A percentile compares a stretch with the other conserved stretches of the same genome.
Conservation (phyloP, 2,797 vertebrate species). For the Hippocampus kuda region DNA sequence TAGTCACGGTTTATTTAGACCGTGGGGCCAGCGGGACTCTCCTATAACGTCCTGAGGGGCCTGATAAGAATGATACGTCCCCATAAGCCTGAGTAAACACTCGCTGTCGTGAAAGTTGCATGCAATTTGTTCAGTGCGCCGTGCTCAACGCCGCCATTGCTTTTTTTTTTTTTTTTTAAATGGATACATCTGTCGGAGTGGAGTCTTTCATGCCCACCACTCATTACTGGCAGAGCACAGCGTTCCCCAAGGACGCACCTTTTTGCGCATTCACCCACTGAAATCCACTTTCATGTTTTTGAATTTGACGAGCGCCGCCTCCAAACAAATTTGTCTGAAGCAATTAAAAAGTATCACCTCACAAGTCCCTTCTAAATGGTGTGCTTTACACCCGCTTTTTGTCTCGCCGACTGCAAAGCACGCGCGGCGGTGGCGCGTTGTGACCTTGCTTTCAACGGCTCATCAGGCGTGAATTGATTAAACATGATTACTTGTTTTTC, state of each 20-base stretch:
- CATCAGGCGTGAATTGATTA: slow-evolving; percentile 31
- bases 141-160: slow-evolving; percentile 72
- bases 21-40: slow-evolving; percentile 61
- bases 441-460: slow-evolving; percentile 41
- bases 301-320: slow-evolving; percentile 63
- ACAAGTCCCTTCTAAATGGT: slow-evolving; percentile 47
- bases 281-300: slow-evolving; percentile 71
- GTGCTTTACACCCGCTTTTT: slow-evolving; percentile 46
- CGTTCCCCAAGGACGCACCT: slow-evolving; percentile 70
- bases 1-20: slow-evolving; percentile 55
- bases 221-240: slow-evolving; percentile 69
- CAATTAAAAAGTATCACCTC: slow-evolving; percentile 74
- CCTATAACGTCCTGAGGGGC: slow-evolving; percentile 53
- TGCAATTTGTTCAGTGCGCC: slow-evolving; percentile 71
- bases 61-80: slow-evolving; percentile 58
- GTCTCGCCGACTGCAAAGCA: slow-evolving; percentile 35
- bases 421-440: slow-evolving; percentile 19
- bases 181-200: slow-evolving; percentile 76
- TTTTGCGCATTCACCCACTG: slow-evolving; percentile 69
- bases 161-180: slow-evolving; percentile 63
- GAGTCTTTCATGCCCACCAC: slow-evolving; percentile 77
- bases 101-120: slow-evolving; percentile 65
- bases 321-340: slow-evolving; percentile 75
- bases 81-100: slow-evolving; percentile 62
- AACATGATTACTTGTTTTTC: slow-evolving; percentile 30